Evolutionary conservation across 2,797 vertebrate species (phyloP).

Genomic region (Epinephelus coioides): DNA sequence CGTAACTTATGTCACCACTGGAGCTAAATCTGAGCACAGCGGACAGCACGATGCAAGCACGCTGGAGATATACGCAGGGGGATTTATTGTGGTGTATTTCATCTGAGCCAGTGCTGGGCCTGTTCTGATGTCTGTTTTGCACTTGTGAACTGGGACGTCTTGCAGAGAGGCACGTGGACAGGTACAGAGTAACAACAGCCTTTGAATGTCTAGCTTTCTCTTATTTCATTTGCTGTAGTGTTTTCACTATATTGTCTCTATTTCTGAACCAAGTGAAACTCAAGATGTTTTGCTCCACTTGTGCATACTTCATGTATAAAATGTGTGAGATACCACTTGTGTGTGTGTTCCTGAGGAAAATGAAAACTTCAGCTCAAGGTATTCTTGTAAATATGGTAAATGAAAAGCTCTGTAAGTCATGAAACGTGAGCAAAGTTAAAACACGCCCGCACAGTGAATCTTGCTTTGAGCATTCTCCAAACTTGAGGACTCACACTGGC

Average conservation of each 20-base stretch:
- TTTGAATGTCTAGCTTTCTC: neutral
- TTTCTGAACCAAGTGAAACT: neutral
- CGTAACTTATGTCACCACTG: conserved; percentile 52
- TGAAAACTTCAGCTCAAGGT: neutral
- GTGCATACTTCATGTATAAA: neutral
- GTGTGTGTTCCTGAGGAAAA: neutral
- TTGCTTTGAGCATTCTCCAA: neutral
- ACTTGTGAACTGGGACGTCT: conserved; percentile 57
- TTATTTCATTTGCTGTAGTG: neutral
- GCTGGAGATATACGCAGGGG: conserved; percentile 57
- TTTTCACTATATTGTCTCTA: neutral
- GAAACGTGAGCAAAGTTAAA: conserved; percentile 18
- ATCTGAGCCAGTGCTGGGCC: conserved; percentile 49
- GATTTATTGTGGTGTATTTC: conserved; percentile 72
- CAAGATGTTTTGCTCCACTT: neutral
- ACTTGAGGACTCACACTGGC: neutral
- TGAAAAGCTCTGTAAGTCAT: conserved; percentile 1
- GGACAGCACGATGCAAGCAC: conserved; percentile 58
- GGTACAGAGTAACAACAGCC: neutral
- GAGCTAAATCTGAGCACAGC: conserved; percentile 65
- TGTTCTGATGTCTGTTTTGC: conserved; percentile 70
- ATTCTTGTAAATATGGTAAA: neutral
- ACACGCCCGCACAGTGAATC: conserved; percentile 4
- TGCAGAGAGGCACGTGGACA: conserved; percentile 38
- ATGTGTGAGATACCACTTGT: neutral